These are phyloP conservation scores for Drosophila trapezifrons DNA, from an alignment of 1,140 invertebrate genomes.

Conservation along the genomic window DNA sequence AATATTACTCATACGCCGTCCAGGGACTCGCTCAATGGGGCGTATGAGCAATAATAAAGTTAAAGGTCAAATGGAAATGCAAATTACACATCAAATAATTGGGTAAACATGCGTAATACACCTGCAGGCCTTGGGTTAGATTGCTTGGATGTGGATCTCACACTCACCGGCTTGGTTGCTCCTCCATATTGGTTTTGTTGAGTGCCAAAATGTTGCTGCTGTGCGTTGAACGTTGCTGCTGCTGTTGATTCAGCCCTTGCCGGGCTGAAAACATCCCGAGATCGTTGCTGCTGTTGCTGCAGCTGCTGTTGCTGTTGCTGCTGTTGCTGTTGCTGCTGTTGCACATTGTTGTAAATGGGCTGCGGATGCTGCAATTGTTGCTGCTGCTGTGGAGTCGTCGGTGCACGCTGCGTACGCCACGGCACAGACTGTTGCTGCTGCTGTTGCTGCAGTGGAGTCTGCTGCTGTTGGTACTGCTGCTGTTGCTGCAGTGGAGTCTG, in stretches of 20 bases:
- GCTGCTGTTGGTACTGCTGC: conserved; percentile 32
- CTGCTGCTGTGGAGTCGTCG: conserved; percentile 37
- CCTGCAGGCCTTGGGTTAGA: background rate
- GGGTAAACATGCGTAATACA: conserved; percentile 1
- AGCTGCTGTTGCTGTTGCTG: conserved; percentile 41
- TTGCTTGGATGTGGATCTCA: background rate
- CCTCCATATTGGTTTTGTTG: conserved; percentile 67
- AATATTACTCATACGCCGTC: conserved; percentile 47
- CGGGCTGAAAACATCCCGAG: conserved; percentile 62
- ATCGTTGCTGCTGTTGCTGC: conserved; percentile 61
- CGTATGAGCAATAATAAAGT: conserved; percentile 33
- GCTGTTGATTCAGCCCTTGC: conserved; percentile 50
- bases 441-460: conserved; percentile 47
- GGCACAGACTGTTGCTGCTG: conserved; percentile 61
- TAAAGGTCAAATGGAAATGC: conserved; percentile 29
- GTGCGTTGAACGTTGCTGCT: conserved; percentile 56
- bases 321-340: conserved; percentile 67
- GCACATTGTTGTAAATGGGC: conserved; percentile 77
- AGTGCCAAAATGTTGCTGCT: conserved; percentile 55
- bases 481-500: conserved; percentile 53
- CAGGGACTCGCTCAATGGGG: conserved; percentile 15
- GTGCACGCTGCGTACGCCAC: conserved; percentile 74
- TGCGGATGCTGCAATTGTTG: conserved; percentile 63
- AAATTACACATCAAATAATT: conserved; percentile 17
- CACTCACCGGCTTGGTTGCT: conserved; percentile 73